Evolutionary conservation across 2,888 invertebrate genomes (phyloP).

Genomic region (Carpatolechia fugitivella): DNA sequence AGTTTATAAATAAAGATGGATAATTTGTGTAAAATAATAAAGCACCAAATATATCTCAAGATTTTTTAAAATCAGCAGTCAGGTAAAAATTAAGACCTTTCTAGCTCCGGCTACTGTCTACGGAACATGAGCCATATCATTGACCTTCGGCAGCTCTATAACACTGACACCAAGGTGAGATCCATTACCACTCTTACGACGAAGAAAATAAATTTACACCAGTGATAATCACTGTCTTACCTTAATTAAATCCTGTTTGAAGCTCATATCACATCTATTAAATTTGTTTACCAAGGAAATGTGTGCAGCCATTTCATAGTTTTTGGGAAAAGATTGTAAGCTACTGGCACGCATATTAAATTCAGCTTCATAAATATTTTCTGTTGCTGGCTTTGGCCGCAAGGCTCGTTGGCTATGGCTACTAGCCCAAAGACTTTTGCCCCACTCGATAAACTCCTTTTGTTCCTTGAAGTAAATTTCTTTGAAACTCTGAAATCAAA

Average conservation of each 20-base stretch:
- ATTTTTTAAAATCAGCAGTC: no score
- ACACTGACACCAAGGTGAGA: no score
- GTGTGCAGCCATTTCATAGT: constrained; percentile 53
- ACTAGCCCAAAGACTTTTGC: constrained; percentile 48
- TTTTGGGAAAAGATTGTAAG: constrained; percentile 45
- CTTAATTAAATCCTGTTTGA: constrained; percentile 42
- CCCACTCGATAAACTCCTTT: constrained; percentile 60
- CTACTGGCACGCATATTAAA: constrained; percentile 43
- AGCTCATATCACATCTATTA: constrained; percentile 34
- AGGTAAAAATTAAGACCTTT: no score
- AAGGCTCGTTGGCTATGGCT: constrained; percentile 53
- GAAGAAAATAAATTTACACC: no score
- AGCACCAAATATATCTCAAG: no score
- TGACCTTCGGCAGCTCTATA: no score
- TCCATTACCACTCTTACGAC: no score
- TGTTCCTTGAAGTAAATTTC: constrained; percentile 53
- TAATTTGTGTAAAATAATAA: no score
- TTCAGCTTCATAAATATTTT: constrained; percentile 56
- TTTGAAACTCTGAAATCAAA: constrained; percentile 44
- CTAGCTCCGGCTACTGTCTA: no score
- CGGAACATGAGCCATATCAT: no score
- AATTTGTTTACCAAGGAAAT: constrained; percentile 42
- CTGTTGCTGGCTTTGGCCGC: constrained; percentile 51
- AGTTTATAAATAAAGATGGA: no score
- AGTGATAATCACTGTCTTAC: no score